Evolutionary conservation across 1,140 invertebrate species (phyloP).

Genomic region (Drosophila bifasciata): DNA sequence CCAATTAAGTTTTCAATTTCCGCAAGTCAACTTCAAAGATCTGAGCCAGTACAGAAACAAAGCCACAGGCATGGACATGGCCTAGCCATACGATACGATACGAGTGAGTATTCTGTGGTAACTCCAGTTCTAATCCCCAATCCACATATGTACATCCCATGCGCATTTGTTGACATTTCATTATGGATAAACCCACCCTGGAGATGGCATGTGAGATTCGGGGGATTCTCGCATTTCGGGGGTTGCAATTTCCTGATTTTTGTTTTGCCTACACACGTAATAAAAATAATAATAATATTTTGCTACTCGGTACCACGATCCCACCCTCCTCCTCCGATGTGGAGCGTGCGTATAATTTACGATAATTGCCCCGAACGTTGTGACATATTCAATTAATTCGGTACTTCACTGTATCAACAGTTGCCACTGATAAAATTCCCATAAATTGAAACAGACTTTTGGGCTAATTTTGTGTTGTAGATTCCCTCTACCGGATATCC

Average conservation of each 20-base stretch:
- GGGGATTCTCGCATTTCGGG: conserved; percentile 2
- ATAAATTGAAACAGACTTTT: not conserved
- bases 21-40: conserved; percentile 50
- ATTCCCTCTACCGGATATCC: conserved; percentile 28
- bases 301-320: conserved; percentile 25
- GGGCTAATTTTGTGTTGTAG: conserved; percentile 8
- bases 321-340: not conserved
- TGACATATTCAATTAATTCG: conserved; percentile 75
- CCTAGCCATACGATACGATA: conserved; percentile 11
- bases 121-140: conserved; percentile 2
- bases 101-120: not conserved
- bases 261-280: conserved; percentile 66
- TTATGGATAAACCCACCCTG: conserved; percentile 43
- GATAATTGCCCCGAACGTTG: conserved; percentile 70
- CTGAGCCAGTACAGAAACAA: conserved; percentile 18
- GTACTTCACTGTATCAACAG: conserved; percentile 6
- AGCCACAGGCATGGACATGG: not conserved
- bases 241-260: conserved; percentile 46
- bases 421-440: conserved; percentile 9
- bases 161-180: conserved; percentile 71
- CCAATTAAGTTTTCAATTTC: conserved; percentile 63
- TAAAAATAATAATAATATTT: conserved; percentile 78
- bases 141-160: conserved; percentile 8
- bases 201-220: not conserved
- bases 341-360: conserved; percentile 72